A percentile compares a stretch with the other conserved stretches of the same genome.
These are phyloP conservation scores for Chaitophorus viminalis DNA, from an alignment of 2,888 invertebrate genomes.

Conservation along the genomic window DNA sequence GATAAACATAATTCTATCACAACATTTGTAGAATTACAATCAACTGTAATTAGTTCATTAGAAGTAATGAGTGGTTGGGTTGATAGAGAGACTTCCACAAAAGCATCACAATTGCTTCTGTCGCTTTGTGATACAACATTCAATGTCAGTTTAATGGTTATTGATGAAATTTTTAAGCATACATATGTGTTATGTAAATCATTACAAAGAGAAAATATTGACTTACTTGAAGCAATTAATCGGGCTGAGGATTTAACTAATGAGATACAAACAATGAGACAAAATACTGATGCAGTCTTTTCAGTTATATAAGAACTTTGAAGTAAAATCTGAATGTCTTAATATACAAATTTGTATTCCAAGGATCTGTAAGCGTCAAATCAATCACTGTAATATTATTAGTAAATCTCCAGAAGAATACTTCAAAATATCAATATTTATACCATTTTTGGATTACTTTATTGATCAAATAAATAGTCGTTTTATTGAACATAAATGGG, in stretches of 20 bases:
- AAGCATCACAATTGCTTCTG: too few relatives aligned
- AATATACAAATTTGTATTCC: constrained; percentile 16
- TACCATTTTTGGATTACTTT: constrained; percentile 9
- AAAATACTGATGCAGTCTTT: constrained; percentile 16
- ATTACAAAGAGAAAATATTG: constrained; percentile 3
- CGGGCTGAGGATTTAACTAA: constrained; percentile 16
- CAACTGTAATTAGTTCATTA: too few relatives aligned
- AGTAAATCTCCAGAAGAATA: neutral
- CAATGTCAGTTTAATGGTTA: too few relatives aligned
- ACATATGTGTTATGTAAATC: neutral
- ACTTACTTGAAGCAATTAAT: constrained; percentile 4
- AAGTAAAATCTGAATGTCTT: constrained; percentile 8
- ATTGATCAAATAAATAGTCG: constrained; percentile 11
- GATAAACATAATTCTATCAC: too few relatives aligned
- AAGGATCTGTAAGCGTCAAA: constrained; percentile 9
- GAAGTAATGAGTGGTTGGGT: too few relatives aligned
- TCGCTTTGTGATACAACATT: too few relatives aligned
- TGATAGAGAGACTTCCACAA: too few relatives aligned
- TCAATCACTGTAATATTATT: too few relatives aligned
- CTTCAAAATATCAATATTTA: constrained; percentile 9
- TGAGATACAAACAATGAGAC: neutral
- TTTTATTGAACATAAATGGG: neutral
- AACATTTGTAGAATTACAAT: too few relatives aligned
- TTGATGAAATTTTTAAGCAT: too few relatives aligned
- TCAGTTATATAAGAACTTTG: neutral